These are phyloP conservation scores for Saccopteryx leptura DNA, from an alignment of 2,113 vertebrate genomes.

Conservation along the genomic window DNA sequence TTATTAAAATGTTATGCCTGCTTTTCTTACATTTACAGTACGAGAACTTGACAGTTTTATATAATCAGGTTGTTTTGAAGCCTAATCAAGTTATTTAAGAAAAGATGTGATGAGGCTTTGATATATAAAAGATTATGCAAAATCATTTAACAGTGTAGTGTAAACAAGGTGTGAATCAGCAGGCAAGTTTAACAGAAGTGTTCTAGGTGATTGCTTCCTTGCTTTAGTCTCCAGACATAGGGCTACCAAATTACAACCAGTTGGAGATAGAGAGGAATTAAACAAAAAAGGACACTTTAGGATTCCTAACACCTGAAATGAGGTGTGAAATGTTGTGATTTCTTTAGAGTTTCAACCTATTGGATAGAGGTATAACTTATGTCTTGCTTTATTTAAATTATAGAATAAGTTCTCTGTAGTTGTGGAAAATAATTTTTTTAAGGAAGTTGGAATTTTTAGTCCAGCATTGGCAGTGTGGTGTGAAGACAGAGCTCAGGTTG, in stretches of 20 bases:
- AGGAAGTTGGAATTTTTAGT: neutral
- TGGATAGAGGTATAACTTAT: neutral
- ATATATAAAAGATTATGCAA: slow-evolving; percentile 34
- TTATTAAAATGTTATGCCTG: neutral
- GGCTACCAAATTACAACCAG: neutral
- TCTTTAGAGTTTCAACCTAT: slow-evolving; percentile 10
- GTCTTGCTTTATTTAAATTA: slow-evolving; percentile 46
- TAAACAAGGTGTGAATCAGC: neutral
- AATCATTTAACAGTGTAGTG: slow-evolving; percentile 35
- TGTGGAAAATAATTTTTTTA: slow-evolving; percentile 32
- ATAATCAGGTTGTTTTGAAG: slow-evolving; percentile 41
- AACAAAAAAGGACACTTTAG: slow-evolving; percentile 8
- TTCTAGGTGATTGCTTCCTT: slow-evolving; percentile 5
- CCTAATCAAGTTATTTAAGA: slow-evolving; percentile 41
- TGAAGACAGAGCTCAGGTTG: neutral
- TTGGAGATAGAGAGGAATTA: slow-evolving; percentile 25
- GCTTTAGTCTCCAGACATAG: neutral
- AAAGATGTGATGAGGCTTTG: slow-evolving; percentile 6
- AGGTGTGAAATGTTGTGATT: slow-evolving; percentile 21
- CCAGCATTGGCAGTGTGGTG: neutral
- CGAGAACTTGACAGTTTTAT: neutral
- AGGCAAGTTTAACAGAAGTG: neutral
- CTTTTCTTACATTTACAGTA: slow-evolving; percentile 27
- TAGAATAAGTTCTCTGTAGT: neutral
- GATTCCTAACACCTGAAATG: neutral